These are phyloP conservation scores for Drosophila nebulosa DNA, from an alignment of 1,140 invertebrate species.

Conservation along the genomic window DNA sequence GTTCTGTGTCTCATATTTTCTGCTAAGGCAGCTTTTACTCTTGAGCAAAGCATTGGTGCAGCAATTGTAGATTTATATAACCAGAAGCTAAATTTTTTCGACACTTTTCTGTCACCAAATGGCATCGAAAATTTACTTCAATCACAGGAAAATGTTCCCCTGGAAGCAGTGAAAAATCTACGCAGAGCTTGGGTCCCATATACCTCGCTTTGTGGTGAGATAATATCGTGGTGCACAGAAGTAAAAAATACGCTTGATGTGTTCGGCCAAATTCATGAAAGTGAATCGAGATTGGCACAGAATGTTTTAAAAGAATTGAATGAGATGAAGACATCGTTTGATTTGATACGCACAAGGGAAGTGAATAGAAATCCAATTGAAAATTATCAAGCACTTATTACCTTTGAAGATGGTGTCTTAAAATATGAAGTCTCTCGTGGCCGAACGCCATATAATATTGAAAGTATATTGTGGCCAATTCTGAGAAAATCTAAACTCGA, in stretches of 20 bases:
- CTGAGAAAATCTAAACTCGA: background rate
- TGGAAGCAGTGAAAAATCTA: background rate
- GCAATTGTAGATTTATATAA: background rate
- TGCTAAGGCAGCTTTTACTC: background rate
- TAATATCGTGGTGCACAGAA: background rate
- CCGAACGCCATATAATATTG: background rate
- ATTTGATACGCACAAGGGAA: background rate
- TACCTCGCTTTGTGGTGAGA: background rate
- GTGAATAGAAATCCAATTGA: background rate
- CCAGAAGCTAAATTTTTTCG: background rate
- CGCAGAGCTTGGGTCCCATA: background rate
- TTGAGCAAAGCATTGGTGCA: background rate
- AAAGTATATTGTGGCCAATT: background rate
- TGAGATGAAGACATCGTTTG: background rate
- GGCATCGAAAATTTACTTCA: background rate
- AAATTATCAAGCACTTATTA: background rate
- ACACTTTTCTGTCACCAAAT: background rate
- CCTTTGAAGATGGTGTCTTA: background rate
- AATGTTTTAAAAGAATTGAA: background rate
- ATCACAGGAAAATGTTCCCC: background rate
- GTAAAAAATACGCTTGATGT: background rate
- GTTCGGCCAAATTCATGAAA: background rate
- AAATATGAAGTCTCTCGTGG: background rate
- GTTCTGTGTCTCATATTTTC: background rate
- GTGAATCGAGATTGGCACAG: background rate